Percentiles rank a stretch among this genome's conserved stretches.
Conservation (phyloP, 2,113 vertebrate genomes). For the Melospiza melodia region DNA sequence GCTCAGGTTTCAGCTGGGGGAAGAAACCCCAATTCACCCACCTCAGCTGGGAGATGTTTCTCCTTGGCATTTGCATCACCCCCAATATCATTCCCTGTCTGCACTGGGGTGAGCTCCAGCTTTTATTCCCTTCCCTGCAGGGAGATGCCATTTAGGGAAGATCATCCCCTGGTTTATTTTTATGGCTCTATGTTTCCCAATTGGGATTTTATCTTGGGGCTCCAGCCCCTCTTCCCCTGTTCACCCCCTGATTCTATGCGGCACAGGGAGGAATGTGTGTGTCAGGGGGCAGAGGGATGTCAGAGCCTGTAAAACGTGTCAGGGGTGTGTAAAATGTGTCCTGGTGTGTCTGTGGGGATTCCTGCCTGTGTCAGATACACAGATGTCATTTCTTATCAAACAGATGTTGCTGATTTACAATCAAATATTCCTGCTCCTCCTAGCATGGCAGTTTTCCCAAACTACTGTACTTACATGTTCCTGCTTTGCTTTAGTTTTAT, state of each 20-base stretch:
- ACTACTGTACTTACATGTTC: constrained; percentile 50
- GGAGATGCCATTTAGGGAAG: constrained; percentile 32
- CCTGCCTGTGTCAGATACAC: not conserved
- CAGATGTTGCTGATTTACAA: constrained; percentile 59
- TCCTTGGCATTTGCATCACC: not conserved
- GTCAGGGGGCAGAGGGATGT: not conserved
- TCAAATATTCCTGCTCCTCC: constrained; percentile 60
- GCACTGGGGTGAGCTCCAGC: not conserved
- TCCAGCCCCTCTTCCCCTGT: not conserved
- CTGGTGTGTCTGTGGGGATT: not conserved
- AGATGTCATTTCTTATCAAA: constrained; percentile 57
- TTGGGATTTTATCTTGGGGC: constrained; percentile 2
- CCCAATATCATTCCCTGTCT: not conserved
- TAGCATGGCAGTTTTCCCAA: constrained; percentile 53
- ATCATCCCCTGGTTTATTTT: constrained; percentile 29
- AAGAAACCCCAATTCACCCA: not conserved
- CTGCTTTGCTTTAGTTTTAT: constrained; percentile 14
- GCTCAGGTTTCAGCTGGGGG: not conserved
- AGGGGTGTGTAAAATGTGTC: not conserved
- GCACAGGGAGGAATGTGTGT: not conserved
- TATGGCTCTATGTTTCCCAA: not conserved
- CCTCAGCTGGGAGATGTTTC: not conserved
- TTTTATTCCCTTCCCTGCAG: not conserved
- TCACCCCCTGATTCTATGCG: rapidly evolving
- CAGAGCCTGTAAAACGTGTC: not conserved